Evolutionary conservation across 2,888 invertebrate genomes (phyloP), one percentile per base, ranked within the genome.

Genomic region (Ormyrus nitidulus): DNA sequence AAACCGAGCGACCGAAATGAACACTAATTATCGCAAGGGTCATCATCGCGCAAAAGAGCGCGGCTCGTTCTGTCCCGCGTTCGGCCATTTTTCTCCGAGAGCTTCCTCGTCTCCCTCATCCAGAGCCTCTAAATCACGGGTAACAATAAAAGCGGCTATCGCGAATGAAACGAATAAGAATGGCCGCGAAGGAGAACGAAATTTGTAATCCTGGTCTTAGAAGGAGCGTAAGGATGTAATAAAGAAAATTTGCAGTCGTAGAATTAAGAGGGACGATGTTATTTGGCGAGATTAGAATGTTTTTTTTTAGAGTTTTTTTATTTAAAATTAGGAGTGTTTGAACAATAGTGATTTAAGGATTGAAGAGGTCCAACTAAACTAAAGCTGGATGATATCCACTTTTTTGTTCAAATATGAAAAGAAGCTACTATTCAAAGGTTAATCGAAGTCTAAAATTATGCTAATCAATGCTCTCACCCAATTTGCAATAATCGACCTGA

Each of bases 151-250:
- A 79, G 75, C 69, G 81, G 73, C 78, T 81, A 81, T 79, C 76
- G 72, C 78, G 71, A 34, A 34, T 34, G 34, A 70, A 65, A 61
- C 62, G 78, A 80, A 78, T 82, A 79, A 83, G 83, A 82, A 82
- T 80, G 80, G 73, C 34, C 49, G 77, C 61, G 54, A 64, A 80
- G 82, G 84, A 83, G 84, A 84, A 83, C 85, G 85, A 87, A 88
- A 89, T 89, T 89, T 88, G 89, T 89, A 88, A 89, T 89, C 88
- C 88, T 86, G 84, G 84, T 81, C 83, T 84, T 83, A 85, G 68
- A 44, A 54, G 48, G 54, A 64, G 34, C 11, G 19, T 61, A 54
- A 54, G 49, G 48, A 44, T 13, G 46, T 11, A 10, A 62, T 8
- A n/a, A 62, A 9, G 46, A 46, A 11, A 46, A 46, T 3, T 10